Evolutionary conservation across 1,140 invertebrate species (phyloP).

Genomic region (Drosophila eugracilis): DNA sequence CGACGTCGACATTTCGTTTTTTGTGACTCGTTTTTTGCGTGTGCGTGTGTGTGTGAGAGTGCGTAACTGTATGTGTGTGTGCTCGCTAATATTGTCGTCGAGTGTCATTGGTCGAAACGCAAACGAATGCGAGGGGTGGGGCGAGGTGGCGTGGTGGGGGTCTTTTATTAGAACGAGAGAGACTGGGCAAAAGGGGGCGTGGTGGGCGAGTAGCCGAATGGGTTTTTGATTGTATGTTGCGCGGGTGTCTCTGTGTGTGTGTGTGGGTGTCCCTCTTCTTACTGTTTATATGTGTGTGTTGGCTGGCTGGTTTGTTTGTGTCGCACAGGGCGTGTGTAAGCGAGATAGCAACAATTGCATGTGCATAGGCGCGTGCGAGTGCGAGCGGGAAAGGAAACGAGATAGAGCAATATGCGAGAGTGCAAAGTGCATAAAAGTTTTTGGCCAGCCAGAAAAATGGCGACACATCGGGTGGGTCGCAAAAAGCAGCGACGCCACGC

Average conservation of each 20-base stretch:
- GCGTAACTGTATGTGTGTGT: constrained; percentile 37
- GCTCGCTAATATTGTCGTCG: constrained; percentile 83
- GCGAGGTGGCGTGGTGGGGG: constrained; percentile 1
- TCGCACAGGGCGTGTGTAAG: constrained; percentile 44
- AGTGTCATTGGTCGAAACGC: constrained; percentile 84
- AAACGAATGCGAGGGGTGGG: constrained; percentile 21
- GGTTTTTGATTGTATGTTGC: constrained; percentile 69
- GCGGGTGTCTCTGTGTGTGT: constrained; percentile 13
- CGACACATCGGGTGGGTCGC: constrained; percentile 55
- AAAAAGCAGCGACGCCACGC: constrained; percentile 17
- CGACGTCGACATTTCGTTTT: constrained; percentile 74
- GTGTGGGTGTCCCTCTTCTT: constrained; percentile 10
- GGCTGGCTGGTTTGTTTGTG: constrained; percentile 50
- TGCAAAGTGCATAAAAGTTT: constrained; percentile 78
- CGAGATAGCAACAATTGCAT: constrained; percentile 24
- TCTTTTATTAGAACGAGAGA: constrained; percentile 67
- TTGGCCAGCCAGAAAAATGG: constrained; percentile 74
- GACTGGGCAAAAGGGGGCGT: constrained; percentile 7
- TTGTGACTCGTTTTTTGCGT: constrained; percentile 67
- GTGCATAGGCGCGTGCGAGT: constrained; percentile 14
- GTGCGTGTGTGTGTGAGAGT: constrained; percentile 19
- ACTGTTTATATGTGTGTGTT: constrained; percentile 13
- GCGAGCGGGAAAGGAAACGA: constrained; percentile 33
- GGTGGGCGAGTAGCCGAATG: constrained; percentile 69
- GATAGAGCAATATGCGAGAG: constrained; percentile 29